Evolutionary conservation across 2,888 invertebrate species (phyloP).

Genomic region (Chrysolina haemoptera): DNA sequence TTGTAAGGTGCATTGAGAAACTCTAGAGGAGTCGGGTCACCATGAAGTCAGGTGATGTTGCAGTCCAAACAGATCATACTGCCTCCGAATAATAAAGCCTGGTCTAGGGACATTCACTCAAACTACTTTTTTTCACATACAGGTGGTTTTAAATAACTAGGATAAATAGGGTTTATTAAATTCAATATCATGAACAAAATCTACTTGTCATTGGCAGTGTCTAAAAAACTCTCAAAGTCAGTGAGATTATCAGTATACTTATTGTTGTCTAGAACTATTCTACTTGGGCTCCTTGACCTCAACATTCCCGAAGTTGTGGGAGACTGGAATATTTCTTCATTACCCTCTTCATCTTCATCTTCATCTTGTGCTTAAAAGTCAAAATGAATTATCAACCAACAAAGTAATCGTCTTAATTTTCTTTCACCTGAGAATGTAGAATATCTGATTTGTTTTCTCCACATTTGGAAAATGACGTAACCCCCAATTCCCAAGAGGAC

Average conservation of each 20-base stretch:
- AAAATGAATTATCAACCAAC: background rate
- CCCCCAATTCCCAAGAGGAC: constrained; percentile 55
- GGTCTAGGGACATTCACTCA: too few relatives aligned
- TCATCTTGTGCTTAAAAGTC: constrained; percentile 54
- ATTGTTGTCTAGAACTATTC: constrained; percentile 43
- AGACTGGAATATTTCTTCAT: constrained; percentile 59
- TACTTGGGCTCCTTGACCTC: constrained; percentile 36
- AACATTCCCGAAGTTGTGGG: constrained; percentile 53
- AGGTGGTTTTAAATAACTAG: too few relatives aligned
- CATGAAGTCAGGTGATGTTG: too few relatives aligned
- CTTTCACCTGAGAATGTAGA: constrained; percentile 59
- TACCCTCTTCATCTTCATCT: constrained; percentile 59
- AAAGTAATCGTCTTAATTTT: background rate
- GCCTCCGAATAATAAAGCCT: too few relatives aligned
- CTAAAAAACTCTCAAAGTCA: constrained; percentile 60
- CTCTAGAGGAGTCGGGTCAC: too few relatives aligned
- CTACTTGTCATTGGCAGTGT: constrained; percentile 46
- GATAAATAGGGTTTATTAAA: too few relatives aligned
- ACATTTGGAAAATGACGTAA: constrained; percentile 58
- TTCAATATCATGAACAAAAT: background rate
- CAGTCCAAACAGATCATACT: too few relatives aligned
- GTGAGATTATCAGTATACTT: constrained; percentile 50
- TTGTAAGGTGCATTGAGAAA: too few relatives aligned
- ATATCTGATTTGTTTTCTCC: constrained; percentile 58
- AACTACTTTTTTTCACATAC: too few relatives aligned